Conservation (phyloP, 2,113 vertebrate species). For the Orientallactaga bullata region DNA sequence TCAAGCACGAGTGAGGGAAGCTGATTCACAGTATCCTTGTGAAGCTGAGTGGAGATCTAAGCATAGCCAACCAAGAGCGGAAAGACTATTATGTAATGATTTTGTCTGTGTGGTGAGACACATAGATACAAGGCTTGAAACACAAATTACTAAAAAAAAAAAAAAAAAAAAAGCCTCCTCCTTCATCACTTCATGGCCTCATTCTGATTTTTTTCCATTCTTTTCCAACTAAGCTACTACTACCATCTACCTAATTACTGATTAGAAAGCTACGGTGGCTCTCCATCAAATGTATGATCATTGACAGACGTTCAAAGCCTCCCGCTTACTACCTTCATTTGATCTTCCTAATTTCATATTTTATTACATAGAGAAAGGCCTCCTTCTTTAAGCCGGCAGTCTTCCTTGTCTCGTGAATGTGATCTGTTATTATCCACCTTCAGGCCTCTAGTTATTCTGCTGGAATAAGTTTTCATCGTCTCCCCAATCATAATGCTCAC, state of each 20-base stretch:
- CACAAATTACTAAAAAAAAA: not conserved
- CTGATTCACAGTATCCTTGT: not conserved
- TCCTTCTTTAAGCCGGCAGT: not conserved
- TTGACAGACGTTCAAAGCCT: not conserved
- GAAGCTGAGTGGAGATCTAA: not conserved
- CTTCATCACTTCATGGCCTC: not conserved
- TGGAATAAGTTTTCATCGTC: not conserved
- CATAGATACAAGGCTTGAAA: not conserved
- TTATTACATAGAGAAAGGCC: not conserved
- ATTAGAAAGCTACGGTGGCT: not conserved
- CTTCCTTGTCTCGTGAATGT: not conserved
- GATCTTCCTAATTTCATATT: slow-evolving; percentile 10
- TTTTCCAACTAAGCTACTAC: not conserved
- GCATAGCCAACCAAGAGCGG: not conserved
- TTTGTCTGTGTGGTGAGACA: not conserved
- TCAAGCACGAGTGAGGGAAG: not conserved
- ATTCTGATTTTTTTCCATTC: not conserved
- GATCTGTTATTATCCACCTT: not conserved
- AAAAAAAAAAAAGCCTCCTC: not conserved
- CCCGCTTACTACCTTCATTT: not conserved
- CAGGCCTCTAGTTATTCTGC: not conserved
- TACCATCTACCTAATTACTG: not conserved
- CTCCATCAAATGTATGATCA: not conserved
- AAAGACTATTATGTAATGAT: not conserved
- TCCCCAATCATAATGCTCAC: not conserved